Percentiles rank a stretch among this genome's conserved stretches.
These are phyloP conservation scores for Cenopis cana DNA, from an alignment of 2,888 invertebrate genomes.

Conservation along the genomic window DNA sequence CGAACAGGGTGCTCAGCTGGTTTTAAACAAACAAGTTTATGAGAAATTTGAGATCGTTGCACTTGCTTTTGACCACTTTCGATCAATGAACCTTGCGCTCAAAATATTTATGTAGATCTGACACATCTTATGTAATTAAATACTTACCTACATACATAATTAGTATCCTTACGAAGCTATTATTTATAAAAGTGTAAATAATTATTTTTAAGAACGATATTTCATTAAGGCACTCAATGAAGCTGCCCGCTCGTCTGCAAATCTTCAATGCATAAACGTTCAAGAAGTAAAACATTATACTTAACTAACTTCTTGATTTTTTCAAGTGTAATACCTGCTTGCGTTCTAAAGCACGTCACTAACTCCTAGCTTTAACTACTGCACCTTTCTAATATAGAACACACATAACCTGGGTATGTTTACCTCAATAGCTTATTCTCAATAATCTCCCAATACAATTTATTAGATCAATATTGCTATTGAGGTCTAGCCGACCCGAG, in stretches of 20 bases:
- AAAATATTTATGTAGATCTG: background rate
- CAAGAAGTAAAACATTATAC: background rate
- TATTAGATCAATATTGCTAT: conserved; percentile 80
- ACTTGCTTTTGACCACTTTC: background rate
- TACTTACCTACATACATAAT: too few species aligned
- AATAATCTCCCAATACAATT: conserved; percentile 77
- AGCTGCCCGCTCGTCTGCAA: too few species aligned
- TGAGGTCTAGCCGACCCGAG: conserved; percentile 67
- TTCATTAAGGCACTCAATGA: too few species aligned
- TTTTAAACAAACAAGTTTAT: conserved; percentile 31
- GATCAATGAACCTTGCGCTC: conserved; percentile 3
- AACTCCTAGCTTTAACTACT: too few species aligned
- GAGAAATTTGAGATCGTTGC: conserved; percentile 10
- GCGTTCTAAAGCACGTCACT: background rate
- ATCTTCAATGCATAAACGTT: background rate
- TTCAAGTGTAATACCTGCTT: background rate
- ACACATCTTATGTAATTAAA: too few species aligned
- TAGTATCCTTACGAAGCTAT: too few species aligned
- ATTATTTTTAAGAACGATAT: too few species aligned
- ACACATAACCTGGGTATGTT: conserved; percentile 48
- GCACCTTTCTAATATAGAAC: conserved; percentile 12
- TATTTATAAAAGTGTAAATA: too few species aligned
- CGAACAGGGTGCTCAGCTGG: conserved; percentile 6
- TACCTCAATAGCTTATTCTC: conserved; percentile 66
- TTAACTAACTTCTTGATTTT: background rate